phyloP scores from a whole-genome alignment of 2,888 invertebrate species.

The Euzetes globulus region DNA sequence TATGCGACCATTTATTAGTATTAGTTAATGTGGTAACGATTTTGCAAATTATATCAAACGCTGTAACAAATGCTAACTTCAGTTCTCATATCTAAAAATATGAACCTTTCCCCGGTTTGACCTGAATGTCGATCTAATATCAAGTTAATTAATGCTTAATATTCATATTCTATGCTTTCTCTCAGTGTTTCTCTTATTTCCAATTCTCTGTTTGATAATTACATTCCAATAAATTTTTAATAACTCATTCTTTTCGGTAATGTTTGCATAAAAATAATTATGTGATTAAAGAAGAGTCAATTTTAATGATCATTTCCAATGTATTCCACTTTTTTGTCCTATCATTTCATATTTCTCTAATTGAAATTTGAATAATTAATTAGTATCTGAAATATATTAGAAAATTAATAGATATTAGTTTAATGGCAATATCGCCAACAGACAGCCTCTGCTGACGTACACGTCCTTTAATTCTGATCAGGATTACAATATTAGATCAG shows the following conservation, averaged over 20 bases:
- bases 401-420: not conserved
- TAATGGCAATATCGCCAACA: not conserved
- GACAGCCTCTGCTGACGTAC: too few relatives aligned
- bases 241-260: not conserved
- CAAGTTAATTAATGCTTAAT: conserved; percentile 17
- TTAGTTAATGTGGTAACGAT: conserved; percentile 31
- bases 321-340: not conserved
- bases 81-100: not conserved
- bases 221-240: conserved; percentile 25
- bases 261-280: conserved; percentile 27
- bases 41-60: conserved; percentile 22
- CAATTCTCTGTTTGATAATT: conserved; percentile 13
- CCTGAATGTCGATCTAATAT: conserved; percentile 2
- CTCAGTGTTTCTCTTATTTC: not conserved
- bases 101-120: conserved; percentile 5
- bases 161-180: not conserved
- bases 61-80: not conserved
- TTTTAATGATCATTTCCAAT: conserved; percentile 3
- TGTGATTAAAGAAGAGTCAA: conserved; percentile 18
- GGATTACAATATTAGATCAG: too few relatives aligned
- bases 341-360: not conserved
- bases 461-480: too few relatives aligned
- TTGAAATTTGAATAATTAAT: conserved; percentile 22
- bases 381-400: not conserved
- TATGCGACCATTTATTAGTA: conserved; percentile 22